Evolutionary conservation across 2,113 vertebrate genomes (phyloP), one percentile per base, ranked within the genome.

Genomic region (Chaetura pelagica): DNA sequence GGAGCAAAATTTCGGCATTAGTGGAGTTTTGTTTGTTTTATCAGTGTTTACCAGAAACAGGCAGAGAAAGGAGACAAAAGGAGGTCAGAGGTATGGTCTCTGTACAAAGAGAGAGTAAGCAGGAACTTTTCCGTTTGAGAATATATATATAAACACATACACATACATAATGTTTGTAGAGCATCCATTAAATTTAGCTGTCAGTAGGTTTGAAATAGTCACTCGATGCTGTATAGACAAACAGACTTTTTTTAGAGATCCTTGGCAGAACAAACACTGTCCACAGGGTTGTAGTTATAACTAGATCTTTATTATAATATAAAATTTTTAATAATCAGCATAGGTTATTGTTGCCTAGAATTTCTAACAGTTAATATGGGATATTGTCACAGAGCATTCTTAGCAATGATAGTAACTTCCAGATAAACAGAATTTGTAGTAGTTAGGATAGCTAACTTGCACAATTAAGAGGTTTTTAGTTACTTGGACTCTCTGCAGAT

Each of bases 11-110:
- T 80, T 81, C 94, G 79, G 20, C 74, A 75, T 73, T 35, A n/a
- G 24, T 80, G 15, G n/a, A 66, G 9, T 30, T 74, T 71, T 84
- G 23, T 66, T 87, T 93, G 69, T 78, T 94, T 79, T 71, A 71
- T 66, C 49, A 54, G 4, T 78, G 35, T 92, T 79, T 67, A 59
- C 24, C 51, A 86, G 68, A 69, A 66, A 66, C 15, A 67, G 51
- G 17, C 35, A 84, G 83, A 88, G 35, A 63, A 94, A n/a, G 13
- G 23, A 77, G 40, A n/a, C 8, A 62, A 77, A 77, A 66, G 46
- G n/a, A 66, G 7, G 83, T 86, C 23, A 40, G 54, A 55, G 35
- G 9, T 93, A 3, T 66, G 40, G 12, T 4, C 30, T 57, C 23
- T 2, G 4, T 30, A 23, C 38, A 38, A 79, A 26, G 11, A 52